A percentile compares a stretch with the other conserved stretches of the same genome.
Evolutionary conservation across 1,140 invertebrate species (phyloP).

Genomic region (Drosophila sechellia): DNA sequence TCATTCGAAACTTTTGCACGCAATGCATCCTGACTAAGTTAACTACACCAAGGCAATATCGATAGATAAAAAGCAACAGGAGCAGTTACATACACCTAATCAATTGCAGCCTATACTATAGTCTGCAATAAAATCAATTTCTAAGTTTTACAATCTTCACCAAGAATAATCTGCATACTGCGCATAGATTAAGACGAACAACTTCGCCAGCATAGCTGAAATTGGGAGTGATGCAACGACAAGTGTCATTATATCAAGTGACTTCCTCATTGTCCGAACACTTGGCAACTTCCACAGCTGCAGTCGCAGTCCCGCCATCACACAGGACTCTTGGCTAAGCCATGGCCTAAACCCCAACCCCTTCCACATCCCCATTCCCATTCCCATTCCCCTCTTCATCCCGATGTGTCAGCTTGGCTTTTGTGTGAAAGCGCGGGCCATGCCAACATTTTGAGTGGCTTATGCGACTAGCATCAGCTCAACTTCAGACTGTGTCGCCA

Average conservation of each 20-base stretch:
- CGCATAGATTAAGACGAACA: not conserved
- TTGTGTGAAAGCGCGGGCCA: conserved; percentile 44
- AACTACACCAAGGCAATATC: too few species aligned
- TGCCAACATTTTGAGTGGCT: conserved; percentile 76
- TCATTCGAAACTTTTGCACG: conserved; percentile 39
- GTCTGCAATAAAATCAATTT: conserved; percentile 6
- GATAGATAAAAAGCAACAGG: not conserved
- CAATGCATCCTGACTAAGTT: conserved; percentile 39
- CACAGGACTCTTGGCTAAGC: conserved; percentile 15
- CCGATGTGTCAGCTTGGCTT: conserved; percentile 46
- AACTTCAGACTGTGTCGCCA: conserved; percentile 23
- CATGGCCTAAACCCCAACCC: conserved; percentile 22
- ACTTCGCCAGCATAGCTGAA: conserved; percentile 1
- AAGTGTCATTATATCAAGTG: conserved; percentile 80
- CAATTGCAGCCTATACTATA: not conserved
- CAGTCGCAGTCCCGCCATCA: conserved; percentile 19
- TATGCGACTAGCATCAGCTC: conserved; percentile 44
- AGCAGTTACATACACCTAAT: not conserved
- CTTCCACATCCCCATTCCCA: not conserved
- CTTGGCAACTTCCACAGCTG: conserved; percentile 30
- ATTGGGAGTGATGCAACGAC: conserved; percentile 50
- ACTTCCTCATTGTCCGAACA: conserved; percentile 68
- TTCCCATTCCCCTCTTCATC: not conserved
- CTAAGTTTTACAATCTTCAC: too few species aligned
- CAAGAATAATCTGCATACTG: not conserved